A percentile compares a stretch with the other conserved stretches of the same genome.
Evolutionary conservation across 2,888 invertebrate genomes (phyloP).

Genomic region (Spatulosminthurus flaviceps): DNA sequence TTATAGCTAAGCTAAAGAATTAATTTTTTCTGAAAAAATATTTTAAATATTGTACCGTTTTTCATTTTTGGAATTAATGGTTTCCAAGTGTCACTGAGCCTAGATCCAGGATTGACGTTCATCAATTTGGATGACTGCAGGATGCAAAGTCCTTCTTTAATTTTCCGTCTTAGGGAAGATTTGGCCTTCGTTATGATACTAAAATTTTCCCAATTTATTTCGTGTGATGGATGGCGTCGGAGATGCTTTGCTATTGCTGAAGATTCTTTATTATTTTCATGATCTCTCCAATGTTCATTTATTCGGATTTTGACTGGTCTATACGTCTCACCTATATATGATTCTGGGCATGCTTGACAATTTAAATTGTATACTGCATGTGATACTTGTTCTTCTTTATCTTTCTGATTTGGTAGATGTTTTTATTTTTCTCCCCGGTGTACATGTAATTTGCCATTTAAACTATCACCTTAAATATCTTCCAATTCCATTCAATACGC

Average conservation of each 20-base stretch:
- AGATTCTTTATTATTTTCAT: not conserved
- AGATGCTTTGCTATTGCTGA: no score
- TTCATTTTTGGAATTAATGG: no score
- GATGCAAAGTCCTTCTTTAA: no score
- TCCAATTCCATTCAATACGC: not conserved
- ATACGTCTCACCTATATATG: not conserved
- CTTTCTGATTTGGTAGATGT: not conserved
- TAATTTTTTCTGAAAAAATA: no score
- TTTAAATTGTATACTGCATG: not conserved
- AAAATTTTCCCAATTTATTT: not conserved
- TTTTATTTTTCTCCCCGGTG: conserved; percentile 1
- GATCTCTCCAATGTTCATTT: not conserved
- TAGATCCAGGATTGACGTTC: no score
- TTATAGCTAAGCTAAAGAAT: no score
- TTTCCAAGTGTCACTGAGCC: no score
- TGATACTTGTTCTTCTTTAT: not conserved
- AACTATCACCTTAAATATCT: not conserved
- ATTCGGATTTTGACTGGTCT: not conserved
- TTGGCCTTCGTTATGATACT: not conserved
- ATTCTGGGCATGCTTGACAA: not conserved
- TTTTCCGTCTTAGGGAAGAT: no score
- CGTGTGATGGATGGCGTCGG: no score
- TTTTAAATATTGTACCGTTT: no score
- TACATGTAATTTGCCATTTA: not conserved
- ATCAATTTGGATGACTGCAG: no score